phyloP scores from a whole-genome alignment of 1,140 invertebrate genomes.

The Bombus sibiricus region DNA sequence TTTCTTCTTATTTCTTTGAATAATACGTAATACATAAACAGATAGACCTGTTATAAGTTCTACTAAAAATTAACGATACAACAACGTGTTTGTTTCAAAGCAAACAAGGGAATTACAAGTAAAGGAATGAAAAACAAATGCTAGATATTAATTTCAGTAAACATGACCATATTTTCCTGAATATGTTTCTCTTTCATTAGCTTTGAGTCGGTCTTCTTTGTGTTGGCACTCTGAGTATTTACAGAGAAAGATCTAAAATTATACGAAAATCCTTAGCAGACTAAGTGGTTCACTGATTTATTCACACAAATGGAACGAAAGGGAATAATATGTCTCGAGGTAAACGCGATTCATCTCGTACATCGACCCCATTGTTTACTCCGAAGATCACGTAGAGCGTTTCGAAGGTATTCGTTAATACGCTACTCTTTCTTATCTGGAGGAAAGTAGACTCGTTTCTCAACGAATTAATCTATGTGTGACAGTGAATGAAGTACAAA shows the following conservation, averaged over 20 bases:
- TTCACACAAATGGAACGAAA: slow-evolving; percentile 17
- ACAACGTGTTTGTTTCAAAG: too few species aligned
- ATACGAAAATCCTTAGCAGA: slow-evolving; percentile 12
- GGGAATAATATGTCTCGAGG: slow-evolving; percentile 1
- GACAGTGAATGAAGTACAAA: not conserved
- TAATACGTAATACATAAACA: too few species aligned
- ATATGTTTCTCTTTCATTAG: slow-evolving; percentile 2
- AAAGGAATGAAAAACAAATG: not conserved
- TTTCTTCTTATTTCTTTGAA: too few species aligned
- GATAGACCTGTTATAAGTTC: too few species aligned
- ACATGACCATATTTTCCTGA: not conserved
- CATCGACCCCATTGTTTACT: slow-evolving; percentile 28
- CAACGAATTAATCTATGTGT: not conserved
- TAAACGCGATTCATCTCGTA: slow-evolving; percentile 29
- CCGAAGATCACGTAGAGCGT: slow-evolving; percentile 31
- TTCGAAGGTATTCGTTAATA: slow-evolving; percentile 6
- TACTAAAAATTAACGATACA: not conserved
- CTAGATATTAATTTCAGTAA: not conserved
- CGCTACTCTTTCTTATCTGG: slow-evolving; percentile 13
- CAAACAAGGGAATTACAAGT: not conserved
- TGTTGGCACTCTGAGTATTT: not conserved
- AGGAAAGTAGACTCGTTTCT: not conserved
- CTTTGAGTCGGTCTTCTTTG: not conserved
- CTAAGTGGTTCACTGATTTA: slow-evolving; percentile 4
- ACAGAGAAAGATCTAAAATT: slow-evolving; percentile 22